phyloP scores from a whole-genome alignment of 2,113 vertebrate species.

The Lepisosteus oculatus region DNA sequence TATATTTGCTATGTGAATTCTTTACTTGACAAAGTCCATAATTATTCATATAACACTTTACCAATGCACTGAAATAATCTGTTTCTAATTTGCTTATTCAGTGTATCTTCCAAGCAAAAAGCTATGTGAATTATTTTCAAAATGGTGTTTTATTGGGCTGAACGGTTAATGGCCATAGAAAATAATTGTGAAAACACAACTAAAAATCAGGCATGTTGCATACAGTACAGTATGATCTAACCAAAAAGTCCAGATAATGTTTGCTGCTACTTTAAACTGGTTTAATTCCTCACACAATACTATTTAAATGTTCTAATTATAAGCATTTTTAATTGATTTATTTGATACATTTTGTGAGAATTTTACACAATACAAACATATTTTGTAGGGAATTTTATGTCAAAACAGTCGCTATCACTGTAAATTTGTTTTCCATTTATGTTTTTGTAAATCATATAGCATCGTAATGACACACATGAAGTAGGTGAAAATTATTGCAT shows the following conservation, averaged over 20 bases:
- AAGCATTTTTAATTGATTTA: constrained; percentile 15
- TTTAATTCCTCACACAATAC: constrained; percentile 14
- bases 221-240: constrained; percentile 16
- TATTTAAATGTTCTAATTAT: constrained; percentile 28
- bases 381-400: no score
- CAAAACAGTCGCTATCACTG: no score
- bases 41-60: neutral
- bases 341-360: no score
- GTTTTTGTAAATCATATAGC: no score
- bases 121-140: neutral
- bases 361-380: no score
- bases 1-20: neutral
- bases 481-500: no score
- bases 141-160: neutral
- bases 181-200: constrained; percentile 11
- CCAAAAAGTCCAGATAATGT: constrained; percentile 13
- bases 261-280: constrained; percentile 4
- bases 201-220: constrained; percentile 1
- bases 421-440: no score
- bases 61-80: neutral
- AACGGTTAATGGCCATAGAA: constrained; percentile 18
- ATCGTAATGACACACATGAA: no score
- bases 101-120: neutral
- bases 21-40: neutral
- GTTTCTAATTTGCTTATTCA: constrained; percentile 8